phyloP scores from a whole-genome alignment of 2,888 invertebrate species.

The Conistra vaccinii region DNA sequence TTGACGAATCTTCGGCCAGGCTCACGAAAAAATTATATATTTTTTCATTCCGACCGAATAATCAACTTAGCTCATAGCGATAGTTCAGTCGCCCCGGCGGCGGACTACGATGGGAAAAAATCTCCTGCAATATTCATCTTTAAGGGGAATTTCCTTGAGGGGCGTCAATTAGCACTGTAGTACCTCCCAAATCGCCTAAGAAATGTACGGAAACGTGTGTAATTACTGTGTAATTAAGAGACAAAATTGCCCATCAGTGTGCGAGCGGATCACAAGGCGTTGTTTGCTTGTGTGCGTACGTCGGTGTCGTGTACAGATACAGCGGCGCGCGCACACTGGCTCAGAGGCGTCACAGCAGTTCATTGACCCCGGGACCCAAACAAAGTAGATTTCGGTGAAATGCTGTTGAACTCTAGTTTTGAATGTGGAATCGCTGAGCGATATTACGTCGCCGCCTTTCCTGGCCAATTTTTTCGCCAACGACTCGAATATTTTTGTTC shows the following conservation, averaged over 20 bases:
- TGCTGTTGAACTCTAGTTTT: slow-evolving; percentile 89
- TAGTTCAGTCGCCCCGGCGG: slow-evolving; percentile 87
- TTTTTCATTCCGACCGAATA: slow-evolving; percentile 88
- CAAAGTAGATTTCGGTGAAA: slow-evolving; percentile 91
- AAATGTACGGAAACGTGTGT: slow-evolving; percentile 71
- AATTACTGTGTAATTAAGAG: slow-evolving; percentile 82
- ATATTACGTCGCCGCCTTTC: slow-evolving; percentile 78
- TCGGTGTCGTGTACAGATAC: slow-evolving; percentile 74
- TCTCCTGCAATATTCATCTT: slow-evolving; percentile 69
- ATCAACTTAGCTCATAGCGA: slow-evolving; percentile 88
- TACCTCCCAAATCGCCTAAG: slow-evolving; percentile 68
- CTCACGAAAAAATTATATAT: slow-evolving; percentile 88
- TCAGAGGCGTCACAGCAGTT: slow-evolving; percentile 83
- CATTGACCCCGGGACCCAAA: slow-evolving; percentile 89
- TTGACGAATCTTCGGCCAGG: slow-evolving; percentile 88
- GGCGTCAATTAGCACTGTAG: slow-evolving; percentile 46
- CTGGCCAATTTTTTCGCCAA: slow-evolving; percentile 80
- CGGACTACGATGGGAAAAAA: slow-evolving; percentile 70
- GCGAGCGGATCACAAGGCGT: slow-evolving; percentile 72
- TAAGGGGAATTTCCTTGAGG: slow-evolving; percentile 72
- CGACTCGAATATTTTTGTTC: slow-evolving; percentile 51
- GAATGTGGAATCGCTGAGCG: slow-evolving; percentile 83
- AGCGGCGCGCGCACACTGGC: slow-evolving; percentile 84
- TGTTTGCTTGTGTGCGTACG: slow-evolving; percentile 80
- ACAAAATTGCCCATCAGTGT: slow-evolving; percentile 80